Evolutionary conservation across 2,113 vertebrate genomes (phyloP), one percentile per base, ranked within the genome.

Genomic region (Bufo gargarizans): DNA sequence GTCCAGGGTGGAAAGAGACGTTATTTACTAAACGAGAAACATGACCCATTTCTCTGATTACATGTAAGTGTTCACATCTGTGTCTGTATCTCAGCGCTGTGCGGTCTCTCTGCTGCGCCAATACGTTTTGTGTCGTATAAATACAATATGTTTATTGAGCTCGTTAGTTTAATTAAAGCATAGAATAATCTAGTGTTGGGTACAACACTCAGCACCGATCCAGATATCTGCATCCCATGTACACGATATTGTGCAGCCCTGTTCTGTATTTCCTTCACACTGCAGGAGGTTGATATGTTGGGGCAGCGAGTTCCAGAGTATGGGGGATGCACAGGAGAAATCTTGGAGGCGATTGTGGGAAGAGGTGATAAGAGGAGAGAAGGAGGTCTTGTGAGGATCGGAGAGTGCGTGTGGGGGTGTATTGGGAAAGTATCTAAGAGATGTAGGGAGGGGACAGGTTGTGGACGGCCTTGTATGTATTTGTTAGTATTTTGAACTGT

Each of bases 261-360:
- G 4, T 86, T 71, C 65, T 78, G 80, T 87, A 87, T 87, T 86
- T 86, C 76, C 58, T 55, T 56, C 86, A 17, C 53, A 19, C 67
- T 16, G 86, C 55, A 61, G 45, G 78, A 87, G 74, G 82, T 87
- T 87, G 59, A 33, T 33, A 33, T 33, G 33, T 33, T 33, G 33
- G 33, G 33, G 33, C 1, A 33, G 33, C 33, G 33, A 33, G 33
- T 33, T 33, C 33, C 33, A 33, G 33, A 33, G 33, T 33, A 1
- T 33, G 33, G 33, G 33, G 33, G 33, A 33, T 33, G 33, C 33
- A 33, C 1, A 1, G 33, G 33, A 33, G 33, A 33, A 33, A 33
- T 33, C 33, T 33, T 33, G 33, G 1, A 33, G 33, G 33, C 33
- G 1, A 33, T 33, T 33, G 33, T 33, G 33, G 33, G 33, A 33